Base-by-base conservation (phyloP, 2,113 vertebrate species). In the Heteronetta atricapilla region DNA sequence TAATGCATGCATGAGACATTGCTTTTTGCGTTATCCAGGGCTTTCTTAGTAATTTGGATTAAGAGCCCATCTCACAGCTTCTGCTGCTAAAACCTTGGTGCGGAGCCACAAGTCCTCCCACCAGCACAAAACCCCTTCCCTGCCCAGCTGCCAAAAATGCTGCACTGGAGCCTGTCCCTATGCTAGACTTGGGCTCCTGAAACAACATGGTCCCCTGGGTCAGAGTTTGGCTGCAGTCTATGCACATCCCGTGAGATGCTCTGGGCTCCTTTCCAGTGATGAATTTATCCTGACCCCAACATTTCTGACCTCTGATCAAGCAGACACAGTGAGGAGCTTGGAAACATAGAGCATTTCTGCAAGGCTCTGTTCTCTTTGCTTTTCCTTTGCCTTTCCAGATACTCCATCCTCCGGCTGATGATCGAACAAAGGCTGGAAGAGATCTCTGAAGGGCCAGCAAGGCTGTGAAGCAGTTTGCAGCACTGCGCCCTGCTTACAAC, bases 351-450 rank as follows among this genome's bases (percentile, higher is more conserved):
- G 44, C 21, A 6, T 11, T 60, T 62, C 59, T 48, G 25, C 19
- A 34, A 16, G 17, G 36, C 25, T 11, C 13, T 14, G 8, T 50
- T 13, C 58, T 6, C 22, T 40, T 60, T 10, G 6, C 38, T 52
- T 13, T 12, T 23, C 20, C 20, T 25, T 46, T 8, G 2, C 34
- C 79, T 25, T 87, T 52, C 4, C 86, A 98, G 98, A 80, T 99
- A 99, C 83, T 98, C 98, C 1, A 98, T 98, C 81, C 97, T 99
- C 48, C 98, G 98, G 34, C 94, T 98, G 72, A 98, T 98, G 95
- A 99, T 99, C 40, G 98, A 99, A 94, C 99, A 98, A 80, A 98
- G 98, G 96, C 97, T 99, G 90, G 97, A 98, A 63, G 98, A 99
- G 97, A 97, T 98, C 72, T 98, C 98, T 0, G 98, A 98, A 48